Base-by-base conservation (phyloP, 2,888 invertebrate species). In the Nomada flava region DNA sequence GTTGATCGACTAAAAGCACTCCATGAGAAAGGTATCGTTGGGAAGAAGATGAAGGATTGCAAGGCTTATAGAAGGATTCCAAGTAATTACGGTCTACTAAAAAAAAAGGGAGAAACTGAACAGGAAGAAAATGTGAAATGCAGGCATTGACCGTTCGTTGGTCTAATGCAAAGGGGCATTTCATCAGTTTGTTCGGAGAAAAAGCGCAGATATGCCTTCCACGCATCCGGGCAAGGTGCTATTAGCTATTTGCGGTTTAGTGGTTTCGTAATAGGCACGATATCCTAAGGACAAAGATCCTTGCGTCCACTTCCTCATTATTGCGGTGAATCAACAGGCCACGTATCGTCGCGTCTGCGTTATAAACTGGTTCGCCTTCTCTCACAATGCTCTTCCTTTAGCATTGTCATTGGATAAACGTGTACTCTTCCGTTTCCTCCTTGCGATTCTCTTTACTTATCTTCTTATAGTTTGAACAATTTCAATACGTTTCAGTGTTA, bases 231-330 rank as follows among this genome's bases (percentile, higher is more conserved):
- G 65, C 76, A 74, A 85, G 36, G 77, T 72, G 79, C 71, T 70
- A 83, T 84, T 86, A 84, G 78, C 88, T 80, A 78, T 84, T 88
- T 84, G 88, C 76, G 86, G 88, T 86, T 87, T 84, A 86, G 88
- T 73, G 86, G 86, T 87, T 88, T 88, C 81, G 84, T 86, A 84
- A 87, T 78, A 79, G 82, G 86, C 73, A 81, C 79, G 75, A 74
- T 84, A 83, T 79, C 88, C 88, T 86, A 71, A 77, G 75, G 23
- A 68, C 86, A 74, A 86, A 84, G 77, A 84, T 88, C 68, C 79
- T 74, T 67, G 73, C 63, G 63, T 83, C 74, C 64, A 76, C 82
- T 87, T 87, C 87, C 87, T 88, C 86, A 81, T 87, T 88, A 82
- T 82, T 84, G 79, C 77, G 88, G 86, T 87, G 87, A 87, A 86